Percentiles rank a stretch among this genome's conserved stretches.
phyloP scores from a whole-genome alignment of 2,888 invertebrate genomes.

The Polyommatus icarus region DNA sequence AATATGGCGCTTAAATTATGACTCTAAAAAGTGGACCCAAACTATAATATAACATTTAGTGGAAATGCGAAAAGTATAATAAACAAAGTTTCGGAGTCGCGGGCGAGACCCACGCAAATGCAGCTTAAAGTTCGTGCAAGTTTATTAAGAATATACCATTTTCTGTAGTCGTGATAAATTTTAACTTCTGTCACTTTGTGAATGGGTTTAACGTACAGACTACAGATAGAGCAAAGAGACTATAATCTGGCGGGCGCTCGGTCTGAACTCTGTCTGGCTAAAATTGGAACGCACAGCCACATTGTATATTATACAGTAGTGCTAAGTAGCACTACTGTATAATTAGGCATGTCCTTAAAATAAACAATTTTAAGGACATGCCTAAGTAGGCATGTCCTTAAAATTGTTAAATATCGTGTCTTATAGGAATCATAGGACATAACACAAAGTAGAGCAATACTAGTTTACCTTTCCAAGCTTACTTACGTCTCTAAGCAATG shows the following conservation, averaged over 20 bases:
- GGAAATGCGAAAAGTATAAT: slow-evolving; percentile 25
- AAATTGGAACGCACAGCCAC: slow-evolving; percentile 18
- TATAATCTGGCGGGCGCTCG: slow-evolving; percentile 23
- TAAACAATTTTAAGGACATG: too few relatives aligned
- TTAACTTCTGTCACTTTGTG: slow-evolving; percentile 30
- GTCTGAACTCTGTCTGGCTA: slow-evolving; percentile 26
- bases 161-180: slow-evolving; percentile 31
- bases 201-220: slow-evolving; percentile 29
- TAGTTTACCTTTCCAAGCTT: too few relatives aligned
- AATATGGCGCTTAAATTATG: background rate
- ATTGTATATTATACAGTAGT: background rate
- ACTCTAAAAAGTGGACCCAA: background rate
- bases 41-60: slow-evolving; percentile 9
- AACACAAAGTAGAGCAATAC: too few relatives aligned
- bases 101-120: slow-evolving; percentile 15
- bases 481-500: too few relatives aligned
- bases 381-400: too few relatives aligned
- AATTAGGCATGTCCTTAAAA: too few relatives aligned
- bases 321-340: too few relatives aligned
- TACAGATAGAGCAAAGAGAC: slow-evolving; percentile 23
- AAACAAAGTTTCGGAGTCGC: slow-evolving; percentile 22
- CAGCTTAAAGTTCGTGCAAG: slow-evolving; percentile 17
- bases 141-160: slow-evolving; percentile 31
- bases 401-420: too few relatives aligned
- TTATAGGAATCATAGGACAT: too few relatives aligned